A percentile compares a stretch with the other conserved stretches of the same genome.
phyloP scores from a whole-genome alignment of 1,140 invertebrate species.

The Drosophila santomea region DNA sequence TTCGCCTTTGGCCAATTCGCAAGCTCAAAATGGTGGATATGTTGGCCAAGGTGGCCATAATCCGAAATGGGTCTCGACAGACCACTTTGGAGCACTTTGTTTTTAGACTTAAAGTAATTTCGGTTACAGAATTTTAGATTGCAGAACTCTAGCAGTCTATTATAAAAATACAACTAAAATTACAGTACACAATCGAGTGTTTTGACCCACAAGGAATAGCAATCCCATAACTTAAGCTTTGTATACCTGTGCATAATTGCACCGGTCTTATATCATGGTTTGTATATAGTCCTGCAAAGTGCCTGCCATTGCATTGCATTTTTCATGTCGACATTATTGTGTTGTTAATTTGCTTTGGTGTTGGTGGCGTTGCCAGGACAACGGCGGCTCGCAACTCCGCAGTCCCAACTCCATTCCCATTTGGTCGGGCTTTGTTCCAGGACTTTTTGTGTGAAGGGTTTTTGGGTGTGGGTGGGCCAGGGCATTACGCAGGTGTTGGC shows the following conservation, averaged over 20 bases:
- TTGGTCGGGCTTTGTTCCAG: conserved; percentile 70
- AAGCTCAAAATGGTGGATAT: conserved; percentile 25
- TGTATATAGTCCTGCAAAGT: conserved; percentile 14
- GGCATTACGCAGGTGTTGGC: conserved; percentile 67
- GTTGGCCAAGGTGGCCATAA: conserved; percentile 9
- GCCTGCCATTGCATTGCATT: conserved; percentile 34
- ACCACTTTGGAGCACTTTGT: background rate
- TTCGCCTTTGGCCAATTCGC: conserved; percentile 37
- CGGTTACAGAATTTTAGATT: too few species aligned
- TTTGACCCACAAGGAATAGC: background rate
- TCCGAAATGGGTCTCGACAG: background rate
- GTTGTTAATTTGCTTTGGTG: conserved; percentile 73
- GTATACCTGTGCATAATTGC: background rate
- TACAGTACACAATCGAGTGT: too few species aligned
- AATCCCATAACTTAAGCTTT: background rate
- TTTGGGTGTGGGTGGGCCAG: conserved; percentile 27
- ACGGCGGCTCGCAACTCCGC: conserved; percentile 41
- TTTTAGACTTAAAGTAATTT: background rate
- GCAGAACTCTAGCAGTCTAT: too few species aligned
- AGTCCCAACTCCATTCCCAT: conserved; percentile 48
- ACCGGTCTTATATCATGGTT: conserved; percentile 1
- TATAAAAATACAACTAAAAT: too few species aligned
- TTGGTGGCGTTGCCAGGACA: conserved; percentile 67
- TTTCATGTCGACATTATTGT: conserved; percentile 65
- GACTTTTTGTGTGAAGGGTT: conserved; percentile 43